Evolutionary conservation across 2,113 vertebrate genomes (phyloP).

Genomic region (Corythornis cristatus): DNA sequence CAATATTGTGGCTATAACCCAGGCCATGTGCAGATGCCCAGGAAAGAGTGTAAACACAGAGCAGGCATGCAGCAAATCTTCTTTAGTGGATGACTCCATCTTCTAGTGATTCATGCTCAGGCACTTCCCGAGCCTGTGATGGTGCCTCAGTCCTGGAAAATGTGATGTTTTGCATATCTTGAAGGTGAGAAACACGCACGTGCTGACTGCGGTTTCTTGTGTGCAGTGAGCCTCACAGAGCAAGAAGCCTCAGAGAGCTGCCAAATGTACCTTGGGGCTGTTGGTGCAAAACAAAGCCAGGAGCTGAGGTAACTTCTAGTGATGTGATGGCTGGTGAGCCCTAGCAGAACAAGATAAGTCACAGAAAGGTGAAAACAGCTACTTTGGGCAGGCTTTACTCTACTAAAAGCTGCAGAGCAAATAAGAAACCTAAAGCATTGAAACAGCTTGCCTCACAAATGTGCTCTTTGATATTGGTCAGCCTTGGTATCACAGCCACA

Average conservation of each 20-base stretch:
- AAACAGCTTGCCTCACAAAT: background rate
- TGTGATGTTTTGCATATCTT: background rate
- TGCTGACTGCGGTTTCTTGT: background rate
- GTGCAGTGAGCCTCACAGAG: background rate
- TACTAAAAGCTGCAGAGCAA: background rate
- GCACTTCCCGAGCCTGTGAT: background rate
- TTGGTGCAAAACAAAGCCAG: background rate
- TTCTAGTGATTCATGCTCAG: background rate
- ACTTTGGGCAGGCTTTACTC: background rate
- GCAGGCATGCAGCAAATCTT: background rate
- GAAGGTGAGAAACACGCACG: background rate
- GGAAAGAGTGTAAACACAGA: background rate
- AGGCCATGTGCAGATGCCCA: background rate
- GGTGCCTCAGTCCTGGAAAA: background rate
- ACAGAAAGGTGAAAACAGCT: background rate
- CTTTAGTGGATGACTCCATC: background rate
- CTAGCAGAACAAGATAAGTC: background rate
- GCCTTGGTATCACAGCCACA: accelerated
- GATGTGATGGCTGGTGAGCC: background rate
- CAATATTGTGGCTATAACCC: background rate
- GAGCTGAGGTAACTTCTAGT: background rate
- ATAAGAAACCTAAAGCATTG: background rate
- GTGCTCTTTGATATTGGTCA: accelerated
- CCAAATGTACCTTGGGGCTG: background rate
- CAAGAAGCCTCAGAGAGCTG: background rate